These are phyloP conservation scores for Oligia strigilis DNA, from an alignment of 2,888 invertebrate genomes.

Conservation along the genomic window DNA sequence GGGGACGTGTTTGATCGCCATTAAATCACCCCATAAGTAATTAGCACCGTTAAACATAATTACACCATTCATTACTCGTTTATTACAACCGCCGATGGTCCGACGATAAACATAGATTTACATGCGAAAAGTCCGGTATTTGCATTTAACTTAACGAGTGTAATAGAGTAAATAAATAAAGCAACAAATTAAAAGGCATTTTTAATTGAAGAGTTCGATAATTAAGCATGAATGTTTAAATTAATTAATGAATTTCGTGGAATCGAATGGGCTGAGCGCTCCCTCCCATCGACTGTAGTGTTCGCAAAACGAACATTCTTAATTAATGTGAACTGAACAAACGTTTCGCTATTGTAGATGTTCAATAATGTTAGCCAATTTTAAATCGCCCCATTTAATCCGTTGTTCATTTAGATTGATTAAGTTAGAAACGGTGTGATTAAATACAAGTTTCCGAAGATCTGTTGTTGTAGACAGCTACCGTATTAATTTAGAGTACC, in stretches of 20 bases:
- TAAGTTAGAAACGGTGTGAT: slow-evolving; percentile 64
- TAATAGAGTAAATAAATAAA: slow-evolving; percentile 82
- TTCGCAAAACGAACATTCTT: slow-evolving; percentile 83
- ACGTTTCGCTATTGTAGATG: slow-evolving; percentile 80
- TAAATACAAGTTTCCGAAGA: slow-evolving; percentile 59
- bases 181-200: slow-evolving; percentile 86
- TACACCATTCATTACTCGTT: slow-evolving; percentile 72
- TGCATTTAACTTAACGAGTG: slow-evolving; percentile 75
- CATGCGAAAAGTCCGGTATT: slow-evolving; percentile 74
- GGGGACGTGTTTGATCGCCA: slow-evolving; percentile 59
- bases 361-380: slow-evolving; percentile 78
- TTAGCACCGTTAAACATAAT: slow-evolving; percentile 71
- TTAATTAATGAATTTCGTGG: slow-evolving; percentile 87
- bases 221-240: slow-evolving; percentile 89
- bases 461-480: slow-evolving; percentile 52
- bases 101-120: slow-evolving; percentile 70
- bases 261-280: slow-evolving; percentile 71
- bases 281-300: slow-evolving; percentile 74
- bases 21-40: slow-evolving; percentile 68
- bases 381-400: slow-evolving; percentile 73
- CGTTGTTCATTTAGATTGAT: slow-evolving; percentile 72
- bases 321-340: slow-evolving; percentile 85
- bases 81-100: slow-evolving; percentile 67
- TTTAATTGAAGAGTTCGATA: slow-evolving; percentile 89
- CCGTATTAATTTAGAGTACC: slow-evolving; percentile 33